Base-by-base conservation (phyloP, 1,140 invertebrate genomes). In the Drosophila triauraria region DNA sequence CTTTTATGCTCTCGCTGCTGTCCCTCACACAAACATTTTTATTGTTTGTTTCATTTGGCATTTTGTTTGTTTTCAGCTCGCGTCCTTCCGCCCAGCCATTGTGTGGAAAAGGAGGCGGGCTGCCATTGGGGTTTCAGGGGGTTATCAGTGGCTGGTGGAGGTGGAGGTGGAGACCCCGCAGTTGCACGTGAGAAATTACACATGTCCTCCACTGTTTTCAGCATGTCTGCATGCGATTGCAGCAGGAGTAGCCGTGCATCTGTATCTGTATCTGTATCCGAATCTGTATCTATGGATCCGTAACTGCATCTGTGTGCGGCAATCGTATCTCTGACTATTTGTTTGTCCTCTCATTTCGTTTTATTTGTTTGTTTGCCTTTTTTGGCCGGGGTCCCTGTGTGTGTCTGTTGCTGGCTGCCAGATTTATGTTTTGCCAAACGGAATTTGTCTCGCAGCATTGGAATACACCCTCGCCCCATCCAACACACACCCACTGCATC, bases 151-250 rank as follows among this genome's bases (percentile, higher is more conserved):
- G 47, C 20, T 17, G n/a, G 10, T 25, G 23, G 50, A 12, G 13
- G 10, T 25, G 23, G 50, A 12, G 13, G 59, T 13, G 53, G 30
- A 12, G 64, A 59, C 62, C 53, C 75, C 68, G 64, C 70, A 69
- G 71, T 71, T 88, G 69, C 77, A 84, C 80, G 84, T 87, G 84
- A 84, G 84, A 87, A 87, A 87, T 88, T 87, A 87, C 80, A 88
- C 84, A 88, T 87, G 84, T 87, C 77, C 84, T 88, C 74, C 69
- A 67, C 62, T 83, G 84, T 71, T 78, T 65, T 72, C 83, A 67
- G 59, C 60, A 70, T 83, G 54, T 72, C 62, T 61, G 61, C 72
- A 61, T 59, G 69, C 69, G 56, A 60, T 72, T 74, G 70, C 70
- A 72, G 53, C 68, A 30, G 44, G 46, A 60, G 69, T 71, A 35